phyloP scores from a whole-genome alignment of 2,888 invertebrate genomes.

The Tetragonula carbonaria region DNA sequence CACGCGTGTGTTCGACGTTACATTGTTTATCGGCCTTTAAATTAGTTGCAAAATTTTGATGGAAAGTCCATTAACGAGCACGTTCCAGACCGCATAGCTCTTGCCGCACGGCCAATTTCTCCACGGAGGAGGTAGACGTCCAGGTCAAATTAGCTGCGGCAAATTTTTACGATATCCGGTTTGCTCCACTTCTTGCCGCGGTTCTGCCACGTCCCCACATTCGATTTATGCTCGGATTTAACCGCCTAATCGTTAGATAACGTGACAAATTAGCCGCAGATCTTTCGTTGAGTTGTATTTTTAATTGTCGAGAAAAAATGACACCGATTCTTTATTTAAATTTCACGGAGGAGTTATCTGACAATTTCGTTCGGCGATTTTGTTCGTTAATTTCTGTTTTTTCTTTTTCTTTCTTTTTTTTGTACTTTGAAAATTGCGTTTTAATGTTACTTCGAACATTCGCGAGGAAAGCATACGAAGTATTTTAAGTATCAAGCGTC shows the following conservation, averaged over 20 bases:
- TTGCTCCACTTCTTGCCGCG: slow-evolving; percentile 31
- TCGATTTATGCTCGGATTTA: slow-evolving; percentile 42
- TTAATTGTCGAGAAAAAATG: background rate
- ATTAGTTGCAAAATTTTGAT: slow-evolving; percentile 68
- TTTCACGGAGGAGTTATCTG: background rate
- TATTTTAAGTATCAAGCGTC: no score
- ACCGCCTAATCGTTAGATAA: background rate
- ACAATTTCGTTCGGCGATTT: background rate
- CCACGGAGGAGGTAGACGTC: slow-evolving; percentile 10
- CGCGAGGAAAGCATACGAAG: no score
- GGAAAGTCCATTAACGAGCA: slow-evolving; percentile 64
- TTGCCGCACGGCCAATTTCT: slow-evolving; percentile 54
- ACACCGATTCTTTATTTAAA: background rate
- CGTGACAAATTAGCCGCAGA: background rate
- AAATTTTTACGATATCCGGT: slow-evolving; percentile 58
- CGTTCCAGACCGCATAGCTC: slow-evolving; percentile 9
- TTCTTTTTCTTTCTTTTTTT: background rate
- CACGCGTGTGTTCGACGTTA: slow-evolving; percentile 39
- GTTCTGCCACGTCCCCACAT: slow-evolving; percentile 33
- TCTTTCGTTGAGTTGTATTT: background rate
- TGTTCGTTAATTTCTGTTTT: background rate
- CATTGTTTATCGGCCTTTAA: slow-evolving; percentile 61
- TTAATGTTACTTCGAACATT: background rate
- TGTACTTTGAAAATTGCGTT: background rate
- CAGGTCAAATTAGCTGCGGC: slow-evolving; percentile 30